Evolutionary conservation across 2,113 vertebrate species (phyloP), one percentile per base, ranked within the genome.

Genomic region (Rana temporaria): DNA sequence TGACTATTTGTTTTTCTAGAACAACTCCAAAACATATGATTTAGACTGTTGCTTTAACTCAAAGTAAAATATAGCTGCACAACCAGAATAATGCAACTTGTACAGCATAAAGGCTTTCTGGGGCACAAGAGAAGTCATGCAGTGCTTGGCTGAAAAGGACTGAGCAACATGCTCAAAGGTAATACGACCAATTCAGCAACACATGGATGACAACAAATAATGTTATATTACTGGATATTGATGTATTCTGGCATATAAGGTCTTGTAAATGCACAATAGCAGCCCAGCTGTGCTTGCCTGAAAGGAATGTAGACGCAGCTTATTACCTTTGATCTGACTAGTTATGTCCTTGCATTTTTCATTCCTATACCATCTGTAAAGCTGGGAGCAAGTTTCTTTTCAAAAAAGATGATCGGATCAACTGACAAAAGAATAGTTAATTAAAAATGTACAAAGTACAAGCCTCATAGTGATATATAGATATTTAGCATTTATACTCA

Each of bases 181-280:
- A 79, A 38, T 34, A 4, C 24, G 38, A 22, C 38, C 67, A 81
- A 81, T 53, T 60, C 67, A 52, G 38, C 20, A 52, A 72, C 67
- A 53, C 38, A 32, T 72, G 34, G 34, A 32, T 72, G 57, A 81
- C 57, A 81, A 81, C 79, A 81, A 70, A 72, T 72, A 81, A 71
- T 81, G 56, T 64, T 72, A 26, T 81, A 71, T 52, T 72, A 62
- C 30, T 63, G 12, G 79, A 81, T 72, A 72, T 81, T 81, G 79
- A 72, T 71, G 38, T 81, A 64, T 72, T 62, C 63, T 63, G 56
- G 17, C 56, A 63, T 53, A 81, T 80, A 71, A 48, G 20, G 79
- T 62, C 69, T 81, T 81, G 56, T 81, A 60, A 81, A 81, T 52
- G 67, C 57, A 81, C 79, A 81, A 81, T 81, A 72, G 79, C 55